These are phyloP conservation scores for Epirrita christyi DNA, from an alignment of 2,888 invertebrate species.

Conservation along the genomic window DNA sequence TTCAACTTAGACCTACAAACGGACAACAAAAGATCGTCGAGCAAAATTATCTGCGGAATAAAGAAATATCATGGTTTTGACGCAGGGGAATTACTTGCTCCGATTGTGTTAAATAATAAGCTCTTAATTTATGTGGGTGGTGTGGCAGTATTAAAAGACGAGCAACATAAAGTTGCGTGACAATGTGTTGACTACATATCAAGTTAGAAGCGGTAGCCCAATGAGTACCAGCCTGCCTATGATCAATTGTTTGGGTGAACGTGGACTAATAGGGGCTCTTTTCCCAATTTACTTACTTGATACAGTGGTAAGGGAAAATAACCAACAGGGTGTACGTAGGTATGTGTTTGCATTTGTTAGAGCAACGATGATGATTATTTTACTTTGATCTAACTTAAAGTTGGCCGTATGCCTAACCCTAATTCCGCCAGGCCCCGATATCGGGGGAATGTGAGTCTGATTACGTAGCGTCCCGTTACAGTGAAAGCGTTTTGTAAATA, in stretches of 20 bases:
- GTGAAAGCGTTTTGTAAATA: slow-evolving; percentile 5
- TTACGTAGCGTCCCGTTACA: slow-evolving; percentile 3
- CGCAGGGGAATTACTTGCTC: slow-evolving; percentile 33
- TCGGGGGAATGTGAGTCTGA: slow-evolving; percentile 10
- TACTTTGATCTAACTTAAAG: not conserved
- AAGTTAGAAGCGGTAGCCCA: not conserved
- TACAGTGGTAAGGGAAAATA: too few relatives aligned
- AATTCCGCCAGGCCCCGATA: not conserved
- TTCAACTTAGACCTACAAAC: slow-evolving; percentile 36
- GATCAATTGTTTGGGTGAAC: too few relatives aligned
- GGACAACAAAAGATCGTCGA: slow-evolving; percentile 34
- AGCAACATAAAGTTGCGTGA: slow-evolving; percentile 12
- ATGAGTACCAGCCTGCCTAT: too few relatives aligned
- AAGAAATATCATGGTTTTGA: slow-evolving; percentile 49
- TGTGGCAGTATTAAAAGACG: not conserved
- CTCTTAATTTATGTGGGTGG: slow-evolving; percentile 23
- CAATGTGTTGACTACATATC: not conserved
- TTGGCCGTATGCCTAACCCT: not conserved
- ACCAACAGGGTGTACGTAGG: too few relatives aligned
- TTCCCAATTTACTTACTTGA: too few relatives aligned
- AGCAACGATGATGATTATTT: not conserved
- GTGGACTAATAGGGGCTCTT: too few relatives aligned
- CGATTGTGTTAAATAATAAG: slow-evolving; percentile 32
- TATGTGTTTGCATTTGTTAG: not conserved
- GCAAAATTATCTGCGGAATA: slow-evolving; percentile 35